phyloP scores from a whole-genome alignment of 1,140 invertebrate species.

The Neodiprion lecontei region DNA sequence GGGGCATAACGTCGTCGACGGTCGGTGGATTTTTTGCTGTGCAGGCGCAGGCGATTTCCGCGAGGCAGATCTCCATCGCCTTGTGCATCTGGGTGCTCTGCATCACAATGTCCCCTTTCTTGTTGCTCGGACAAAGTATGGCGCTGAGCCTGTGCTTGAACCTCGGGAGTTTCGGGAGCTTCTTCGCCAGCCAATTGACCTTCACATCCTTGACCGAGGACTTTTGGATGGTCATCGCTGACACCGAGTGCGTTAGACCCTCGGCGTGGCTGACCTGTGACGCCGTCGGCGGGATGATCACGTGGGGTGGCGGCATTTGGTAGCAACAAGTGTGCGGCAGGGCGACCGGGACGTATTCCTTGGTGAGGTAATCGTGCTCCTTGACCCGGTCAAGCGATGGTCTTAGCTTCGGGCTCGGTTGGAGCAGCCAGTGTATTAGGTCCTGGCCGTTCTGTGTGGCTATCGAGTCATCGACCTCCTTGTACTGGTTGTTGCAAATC shows the following conservation, averaged over 20 bases:
- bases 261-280: not conserved
- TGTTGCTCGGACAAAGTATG: constrained; percentile 52
- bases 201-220: constrained; percentile 33
- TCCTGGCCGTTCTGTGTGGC: constrained; percentile 62
- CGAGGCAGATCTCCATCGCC: constrained; percentile 45
- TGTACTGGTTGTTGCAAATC: constrained; percentile 73
- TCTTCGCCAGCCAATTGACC: constrained; percentile 48
- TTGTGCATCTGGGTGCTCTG: constrained; percentile 45
- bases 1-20: constrained; percentile 62
- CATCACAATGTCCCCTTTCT: constrained; percentile 36
- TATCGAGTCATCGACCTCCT: constrained; percentile 62
- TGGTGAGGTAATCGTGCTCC: constrained; percentile 68
- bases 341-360: constrained; percentile 46
- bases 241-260: constrained; percentile 4
- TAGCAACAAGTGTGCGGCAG: constrained; percentile 53
- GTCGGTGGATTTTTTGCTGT: constrained; percentile 53
- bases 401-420: constrained; percentile 66
- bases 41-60: constrained; percentile 36
- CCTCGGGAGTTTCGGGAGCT: constrained; percentile 47
- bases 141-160: constrained; percentile 54
- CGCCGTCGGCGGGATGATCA: constrained; percentile 32
- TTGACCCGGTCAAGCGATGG: constrained; percentile 67
- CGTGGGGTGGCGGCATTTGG: constrained; percentile 35
- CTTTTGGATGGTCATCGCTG: not conserved
- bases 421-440: constrained; percentile 67